Evolutionary conservation across 2,888 invertebrate genomes (phyloP).

Genomic region (Tribolium freemani): DNA sequence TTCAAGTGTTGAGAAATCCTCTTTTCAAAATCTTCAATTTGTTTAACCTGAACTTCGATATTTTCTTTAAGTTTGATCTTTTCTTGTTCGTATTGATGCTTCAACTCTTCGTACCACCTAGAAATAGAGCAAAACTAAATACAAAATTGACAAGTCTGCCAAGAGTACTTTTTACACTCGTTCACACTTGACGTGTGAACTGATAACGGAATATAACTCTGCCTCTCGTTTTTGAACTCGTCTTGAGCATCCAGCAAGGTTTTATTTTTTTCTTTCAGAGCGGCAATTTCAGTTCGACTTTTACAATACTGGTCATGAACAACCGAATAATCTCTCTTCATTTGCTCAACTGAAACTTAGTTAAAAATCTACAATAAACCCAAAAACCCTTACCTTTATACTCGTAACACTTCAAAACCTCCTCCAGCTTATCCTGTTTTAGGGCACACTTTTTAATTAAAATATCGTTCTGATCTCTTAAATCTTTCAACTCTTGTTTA

Average conservation of each 20-base stretch:
- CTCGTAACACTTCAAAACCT: conserved; percentile 81
- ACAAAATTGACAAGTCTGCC: conserved; percentile 4
- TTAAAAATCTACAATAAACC: conserved; percentile 39
- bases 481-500: conserved; percentile 64
- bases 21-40: conserved; percentile 68
- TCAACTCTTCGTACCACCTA: conserved; percentile 82
- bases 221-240: conserved; percentile 70
- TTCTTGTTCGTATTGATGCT: conserved; percentile 80
- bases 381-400: conserved; percentile 72
- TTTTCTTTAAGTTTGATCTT: conserved; percentile 73
- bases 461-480: conserved; percentile 65
- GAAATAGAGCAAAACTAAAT: background rate
- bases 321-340: conserved; percentile 77
- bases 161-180: conserved; percentile 77
- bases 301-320: conserved; percentile 75
- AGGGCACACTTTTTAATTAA: conserved; percentile 77
- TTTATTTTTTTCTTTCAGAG: conserved; percentile 73
- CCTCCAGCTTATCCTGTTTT: conserved; percentile 81
- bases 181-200: conserved; percentile 78
- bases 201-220: conserved; percentile 74
- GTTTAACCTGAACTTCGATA: conserved; percentile 69
- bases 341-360: conserved; percentile 70
- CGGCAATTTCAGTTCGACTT: conserved; percentile 72
- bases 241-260: conserved; percentile 71
- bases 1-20: conserved; percentile 67